Evolutionary conservation across 2,888 invertebrate species (phyloP), one percentile per base, ranked within the genome.

Genomic region (Pemphredon lugubris): DNA sequence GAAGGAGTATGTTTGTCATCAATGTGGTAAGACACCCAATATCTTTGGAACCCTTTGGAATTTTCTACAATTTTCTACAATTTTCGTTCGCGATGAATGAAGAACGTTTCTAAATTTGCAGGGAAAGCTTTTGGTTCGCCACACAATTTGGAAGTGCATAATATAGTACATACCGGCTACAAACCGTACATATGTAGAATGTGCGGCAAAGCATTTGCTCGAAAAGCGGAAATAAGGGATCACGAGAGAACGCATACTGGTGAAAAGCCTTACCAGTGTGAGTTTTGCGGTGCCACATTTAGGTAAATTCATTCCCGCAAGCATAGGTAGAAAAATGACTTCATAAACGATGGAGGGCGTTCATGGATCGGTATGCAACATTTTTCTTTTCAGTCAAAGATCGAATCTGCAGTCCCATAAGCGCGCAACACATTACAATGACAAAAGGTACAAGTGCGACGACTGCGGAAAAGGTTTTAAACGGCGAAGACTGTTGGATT

Each of bases 181-280:
- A 94, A 94, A 79, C 94, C 95, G 0, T 95, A 93, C 84, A 91
- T 92, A 39, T 96, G 96, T 82, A 91, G 92, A 2, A 90, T 92
- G 7, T 96, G 96, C 84, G 92, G 93, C 0, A 96, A 95, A 87
- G 93, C 93, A 0, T 96, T 96, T 90, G 95, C 95, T 0, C 87
- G 96, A 0, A 92, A 94, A 45, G 94, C 95, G 0, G 96, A 96
- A 86, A 93, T 96, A 0, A 89, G 93, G n/a, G 95, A 96, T 87
- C 96, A 96, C 79, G 94, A 94, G 87, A 90, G 96, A 26, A 95
- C 93, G 2, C 96, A 96, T 74, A 96, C 96, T 0, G 95, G 96
- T 0, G 96, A 95, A 87, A 92, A 94, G 1, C 96, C 96, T 0
- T 96, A 94, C 87, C 92, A 93, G 75, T 96, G 96, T 84, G 95